phyloP scores from a whole-genome alignment of 35 echinoderm and acorn worm genomes.

The Heliocidaris tuberculata region DNA sequence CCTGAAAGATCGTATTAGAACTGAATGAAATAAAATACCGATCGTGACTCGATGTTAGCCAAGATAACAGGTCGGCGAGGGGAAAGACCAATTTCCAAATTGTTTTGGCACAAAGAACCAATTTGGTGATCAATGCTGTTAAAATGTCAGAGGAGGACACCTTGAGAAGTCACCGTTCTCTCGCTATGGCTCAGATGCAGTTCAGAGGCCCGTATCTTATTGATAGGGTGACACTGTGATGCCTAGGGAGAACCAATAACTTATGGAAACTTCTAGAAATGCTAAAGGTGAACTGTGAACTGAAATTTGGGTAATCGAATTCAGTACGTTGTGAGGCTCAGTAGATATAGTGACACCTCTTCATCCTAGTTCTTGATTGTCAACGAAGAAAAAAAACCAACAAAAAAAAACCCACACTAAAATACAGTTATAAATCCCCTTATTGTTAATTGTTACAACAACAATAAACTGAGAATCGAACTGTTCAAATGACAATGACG shows the following conservation, averaged over 20 bases:
- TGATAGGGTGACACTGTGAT: not conserved
- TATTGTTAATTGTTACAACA: too few species aligned
- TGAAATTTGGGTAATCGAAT: not conserved
- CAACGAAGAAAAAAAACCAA: too few species aligned
- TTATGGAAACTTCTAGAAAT: not conserved
- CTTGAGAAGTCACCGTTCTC: not conserved
- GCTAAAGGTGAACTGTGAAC: not conserved
- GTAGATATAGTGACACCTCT: not conserved
- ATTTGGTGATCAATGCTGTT: conserved; percentile 1
- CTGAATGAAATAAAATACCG: conserved; percentile 25
- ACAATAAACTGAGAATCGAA: too few species aligned
- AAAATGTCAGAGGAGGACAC: conserved; percentile 2
- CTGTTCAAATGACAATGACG: too few species aligned
- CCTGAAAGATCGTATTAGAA: conserved; percentile 34
- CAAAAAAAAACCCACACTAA: too few species aligned
- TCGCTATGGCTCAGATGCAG: not conserved
- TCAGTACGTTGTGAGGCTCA: not conserved
- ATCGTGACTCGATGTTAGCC: not conserved
- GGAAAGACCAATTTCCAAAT: conserved; percentile 14
- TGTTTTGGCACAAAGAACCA: conserved; percentile 15
- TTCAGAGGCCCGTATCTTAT: not conserved
- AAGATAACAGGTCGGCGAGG: conserved; percentile 22
- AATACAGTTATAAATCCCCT: too few species aligned
- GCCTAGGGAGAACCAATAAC: not conserved
- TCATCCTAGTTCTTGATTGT: not conserved